phyloP scores from a whole-genome alignment of 2,113 vertebrate species.

The Barnardius zonarius region DNA sequence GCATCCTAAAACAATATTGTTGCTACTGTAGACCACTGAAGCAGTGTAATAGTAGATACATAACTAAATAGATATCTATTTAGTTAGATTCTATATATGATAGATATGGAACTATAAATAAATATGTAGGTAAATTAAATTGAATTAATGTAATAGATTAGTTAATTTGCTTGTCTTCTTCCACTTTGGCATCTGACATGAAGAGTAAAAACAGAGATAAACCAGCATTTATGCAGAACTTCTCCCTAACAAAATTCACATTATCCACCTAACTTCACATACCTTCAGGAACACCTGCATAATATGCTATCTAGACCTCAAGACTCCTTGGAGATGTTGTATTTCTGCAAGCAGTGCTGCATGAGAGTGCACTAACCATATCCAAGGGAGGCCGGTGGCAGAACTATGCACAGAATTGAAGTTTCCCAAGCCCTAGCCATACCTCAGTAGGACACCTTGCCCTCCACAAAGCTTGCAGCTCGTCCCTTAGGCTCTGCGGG shows the following conservation, averaged over 20 bases:
- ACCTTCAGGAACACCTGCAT: not conserved
- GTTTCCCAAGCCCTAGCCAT: fast-evolving
- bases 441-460: not conserved
- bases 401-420: not conserved
- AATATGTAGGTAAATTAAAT: not conserved
- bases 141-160: not conserved
- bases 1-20: not conserved
- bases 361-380: fast-evolving
- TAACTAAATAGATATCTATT: not conserved
- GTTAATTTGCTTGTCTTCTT: not conserved
- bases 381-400: not conserved
- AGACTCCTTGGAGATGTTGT: not conserved
- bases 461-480: not conserved
- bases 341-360: not conserved
- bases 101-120: not conserved
- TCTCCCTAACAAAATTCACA: not conserved
- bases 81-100: not conserved
- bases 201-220: not conserved
- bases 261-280: not conserved
- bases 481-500: not conserved
- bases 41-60: not conserved
- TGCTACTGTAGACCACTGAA: not conserved
- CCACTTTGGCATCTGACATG: not conserved
- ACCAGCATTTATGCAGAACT: not conserved
- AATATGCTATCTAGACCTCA: not conserved